Evolutionary conservation across 1,140 invertebrate species (phyloP), one percentile per base, ranked within the genome.

Genomic region (Glossosoma conforme): DNA sequence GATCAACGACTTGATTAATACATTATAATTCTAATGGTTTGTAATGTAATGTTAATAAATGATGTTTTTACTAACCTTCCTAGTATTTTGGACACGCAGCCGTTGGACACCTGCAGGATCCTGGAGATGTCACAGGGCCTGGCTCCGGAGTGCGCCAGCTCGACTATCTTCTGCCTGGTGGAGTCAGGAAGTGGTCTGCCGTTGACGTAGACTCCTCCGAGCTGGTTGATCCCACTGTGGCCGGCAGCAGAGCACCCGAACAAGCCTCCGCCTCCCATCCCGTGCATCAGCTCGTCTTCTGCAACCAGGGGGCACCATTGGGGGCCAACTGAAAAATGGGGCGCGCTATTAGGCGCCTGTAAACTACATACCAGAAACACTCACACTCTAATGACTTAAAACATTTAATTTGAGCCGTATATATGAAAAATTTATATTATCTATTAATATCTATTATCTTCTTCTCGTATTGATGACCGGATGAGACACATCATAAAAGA

Each of bases 131-230:
- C 97, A 75, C 97, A 99, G 3, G 97, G 96, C 56, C 97, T 73
- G 6, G 94, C 94, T 2, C 96, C 96, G 5, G 91, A 91, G 71
- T 98, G 92, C 14, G 96, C 95, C 65, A 98, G 74, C 74, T 98
- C 95, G 53, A 98, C 95, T 62, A 99, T 99, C 78, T 95, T 91
- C 76, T 97, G 93, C 53, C 97, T 79, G 32, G 94, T 98, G 37
- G 89, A 91, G 74, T 98, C 96, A 1, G 96, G 96, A 63, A 98
- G 76, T 5, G 97, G 97, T 52, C 97, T 78, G 17, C 97, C 97
- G 72, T 97, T 97, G 52, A 98, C 94, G 78, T 96, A 98, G 43
- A 97, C 93, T 30, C 96, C 96, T 47, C 96, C 96, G 54, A 99
- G 83, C 77, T 98, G 96, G 76, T 99, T 99, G 64, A 98, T 91